Evolutionary conservation across 2,113 vertebrate species (phyloP), one percentile per base, ranked within the genome.

Genomic region (Ameiurus melas): DNA sequence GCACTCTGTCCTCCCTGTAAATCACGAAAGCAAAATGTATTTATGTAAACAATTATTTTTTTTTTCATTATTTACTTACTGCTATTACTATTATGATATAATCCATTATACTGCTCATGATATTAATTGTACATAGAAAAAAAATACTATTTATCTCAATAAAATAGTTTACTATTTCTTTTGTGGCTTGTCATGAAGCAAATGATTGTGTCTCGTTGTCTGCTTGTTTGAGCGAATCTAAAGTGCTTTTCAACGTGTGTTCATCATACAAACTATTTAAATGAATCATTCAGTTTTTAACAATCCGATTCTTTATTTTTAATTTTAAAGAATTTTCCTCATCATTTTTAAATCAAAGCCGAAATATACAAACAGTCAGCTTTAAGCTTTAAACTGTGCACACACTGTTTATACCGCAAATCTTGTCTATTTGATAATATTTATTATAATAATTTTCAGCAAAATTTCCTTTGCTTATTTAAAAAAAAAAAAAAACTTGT

Each of bases 131-230:
- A 97, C 95, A 97, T 96, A 98, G 95, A 93, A 91, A 91, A 83
- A 91, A 93, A 47, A 47, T n/a, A 47, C 43, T 7, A 47, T 43
- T 91, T 94, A 93, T 94, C 95, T 96, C 94, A 96, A 96, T 97
- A 97, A 96, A 96, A 94, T 94, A 96, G 94, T 96, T 97, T 96
- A 95, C 93, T 96, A 95, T 96, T 96, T 97, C 91, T 92, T 95
- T 92, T 87, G 93, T 94, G 93, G 91, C 92, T 93, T 92, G 91
- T 95, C 92, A 94, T 95, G 92, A 94, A 95, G 92, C 92, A 95
- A 94, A 92, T 92, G 88, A 93, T 93, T 94, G 89, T 94, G 91
- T 94, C 92, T 91, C 87, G 90, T 92, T 80, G 90, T 94, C 43
- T 47, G 43, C 43, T 47, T 87, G 89, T 95, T 94, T 95, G 22